Evolutionary conservation across 2,113 vertebrate genomes (phyloP), one percentile per base, ranked within the genome.

Genomic region (Girardinichthys multiradiatus): DNA sequence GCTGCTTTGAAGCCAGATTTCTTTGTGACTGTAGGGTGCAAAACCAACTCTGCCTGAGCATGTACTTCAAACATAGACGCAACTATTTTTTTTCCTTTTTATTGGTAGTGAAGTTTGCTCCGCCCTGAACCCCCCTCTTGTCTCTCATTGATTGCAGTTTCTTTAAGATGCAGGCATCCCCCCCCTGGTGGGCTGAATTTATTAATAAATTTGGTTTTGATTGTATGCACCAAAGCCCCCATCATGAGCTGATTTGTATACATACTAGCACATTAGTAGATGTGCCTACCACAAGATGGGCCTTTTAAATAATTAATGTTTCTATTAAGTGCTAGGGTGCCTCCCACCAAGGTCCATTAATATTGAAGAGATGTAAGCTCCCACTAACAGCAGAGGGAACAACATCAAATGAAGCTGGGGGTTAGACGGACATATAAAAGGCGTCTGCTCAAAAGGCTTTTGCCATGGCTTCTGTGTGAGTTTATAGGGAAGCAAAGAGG

Each of bases 271-370:
- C 87, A 94, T 93, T 94, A 94, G 91, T 83, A 77, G 79, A 86
- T 81, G 86, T 92, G 91, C 89, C 92, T 83, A 88, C 87, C 86
- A 87, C 79, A 58, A 79, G 84, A 92, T 89, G 80, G 81, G 72
- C 65, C 83, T 87, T 76, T 73, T 95, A 90, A 93, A 94, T 94
- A 91, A 93, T 94, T 88, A 90, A 94, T 93, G 85, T 87, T 92
- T 92, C 90, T 91, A 89, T 94, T 93, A 93, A 90, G 90, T 83
- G 87, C 82, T 83, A 81, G 59, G 87, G 79, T 83, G 85, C 89
- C 88, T 89, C 90, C 90, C 89, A 90, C 85, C 88, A 71, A 39
- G 70, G 77, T 83, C 80, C 85, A 93, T 95, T 92, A 93, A 94
- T 94, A 94, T 93, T 94, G 87, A 94, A 89, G 79, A 84, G 87